Evolutionary conservation across 2,797 vertebrate genomes (phyloP).

Genomic region (Chiloscyllium punctatum): DNA sequence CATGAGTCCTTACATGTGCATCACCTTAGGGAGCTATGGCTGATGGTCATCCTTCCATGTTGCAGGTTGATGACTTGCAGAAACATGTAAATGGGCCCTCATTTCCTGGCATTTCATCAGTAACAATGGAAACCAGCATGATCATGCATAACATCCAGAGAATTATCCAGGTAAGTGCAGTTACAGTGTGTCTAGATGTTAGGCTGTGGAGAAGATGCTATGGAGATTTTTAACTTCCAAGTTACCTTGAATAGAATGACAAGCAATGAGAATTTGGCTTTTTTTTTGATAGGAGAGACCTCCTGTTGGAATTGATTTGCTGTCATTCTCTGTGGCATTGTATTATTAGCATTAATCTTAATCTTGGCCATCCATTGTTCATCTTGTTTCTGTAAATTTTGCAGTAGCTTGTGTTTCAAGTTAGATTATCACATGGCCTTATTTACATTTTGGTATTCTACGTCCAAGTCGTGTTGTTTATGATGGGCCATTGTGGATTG

Average conservation of each 20-base stretch:
- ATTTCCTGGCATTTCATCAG: conserved; percentile 63
- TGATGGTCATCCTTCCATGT: not conserved
- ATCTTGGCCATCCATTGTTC: not conserved
- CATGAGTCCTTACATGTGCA: too few species aligned
- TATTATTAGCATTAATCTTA: not conserved
- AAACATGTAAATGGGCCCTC: conserved; percentile 62
- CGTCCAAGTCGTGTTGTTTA: not conserved
- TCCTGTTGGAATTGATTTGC: not conserved
- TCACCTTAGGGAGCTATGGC: not conserved
- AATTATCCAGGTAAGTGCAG: conserved; percentile 75
- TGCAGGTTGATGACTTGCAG: conserved; percentile 79
- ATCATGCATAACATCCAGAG: conserved; percentile 90
- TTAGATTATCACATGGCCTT: not conserved
- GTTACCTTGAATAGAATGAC: not conserved
- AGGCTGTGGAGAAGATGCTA: not conserved
- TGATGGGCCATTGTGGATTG: not conserved
- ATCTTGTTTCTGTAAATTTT: not conserved
- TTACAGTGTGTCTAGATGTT: not conserved
- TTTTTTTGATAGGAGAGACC: not conserved
- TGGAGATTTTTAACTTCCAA: not conserved
- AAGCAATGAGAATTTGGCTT: not conserved
- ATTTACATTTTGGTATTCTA: not conserved
- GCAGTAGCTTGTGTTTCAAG: not conserved
- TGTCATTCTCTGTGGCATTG: not conserved
- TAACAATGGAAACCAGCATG: conserved; percentile 91